These are phyloP conservation scores for Tonatia bakeri DNA, from an alignment of 2,113 vertebrate genomes.

Conservation along the genomic window DNA sequence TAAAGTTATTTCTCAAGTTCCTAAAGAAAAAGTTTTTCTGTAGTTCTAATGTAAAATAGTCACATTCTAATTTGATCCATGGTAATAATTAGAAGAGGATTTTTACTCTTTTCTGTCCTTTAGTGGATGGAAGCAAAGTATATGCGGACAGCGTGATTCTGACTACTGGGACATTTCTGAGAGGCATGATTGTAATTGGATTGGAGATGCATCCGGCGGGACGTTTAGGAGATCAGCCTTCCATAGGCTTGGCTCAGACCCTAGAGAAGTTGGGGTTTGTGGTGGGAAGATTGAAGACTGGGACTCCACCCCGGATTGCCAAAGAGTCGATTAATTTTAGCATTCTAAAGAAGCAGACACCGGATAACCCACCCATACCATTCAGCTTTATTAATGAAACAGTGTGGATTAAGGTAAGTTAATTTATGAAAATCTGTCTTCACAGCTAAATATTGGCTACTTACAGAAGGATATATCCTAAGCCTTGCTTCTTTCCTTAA, in stretches of 20 bases:
- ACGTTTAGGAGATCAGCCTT: constrained; percentile 91
- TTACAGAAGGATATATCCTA: neutral
- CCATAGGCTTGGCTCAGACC: constrained; percentile 87
- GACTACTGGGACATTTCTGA: constrained; percentile 95
- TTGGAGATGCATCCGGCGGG: constrained; percentile 86
- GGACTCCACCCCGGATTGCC: constrained; percentile 91
- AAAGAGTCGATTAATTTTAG: constrained; percentile 89
- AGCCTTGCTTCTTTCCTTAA: neutral
- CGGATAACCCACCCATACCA: constrained; percentile 86
- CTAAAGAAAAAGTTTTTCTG: constrained; percentile 10
- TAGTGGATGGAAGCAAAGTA: constrained; percentile 83
- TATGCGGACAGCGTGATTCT: constrained; percentile 86
- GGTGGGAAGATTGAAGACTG: constrained; percentile 91
- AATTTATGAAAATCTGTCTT: neutral
- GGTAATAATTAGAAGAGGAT: neutral
- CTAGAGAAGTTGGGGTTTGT: constrained; percentile 89
- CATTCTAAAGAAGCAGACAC: constrained; percentile 74
- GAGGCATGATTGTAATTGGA: constrained; percentile 89
- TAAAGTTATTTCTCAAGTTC: constrained; percentile 18
- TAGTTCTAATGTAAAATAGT: neutral
- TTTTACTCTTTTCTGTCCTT: neutral
- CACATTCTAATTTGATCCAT: neutral
- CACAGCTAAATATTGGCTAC: neutral
- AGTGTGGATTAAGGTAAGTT: constrained; percentile 84
- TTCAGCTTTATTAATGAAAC: constrained; percentile 93